Base-by-base conservation (phyloP, 2,113 vertebrate genomes). In the Equus quagga region DNA sequence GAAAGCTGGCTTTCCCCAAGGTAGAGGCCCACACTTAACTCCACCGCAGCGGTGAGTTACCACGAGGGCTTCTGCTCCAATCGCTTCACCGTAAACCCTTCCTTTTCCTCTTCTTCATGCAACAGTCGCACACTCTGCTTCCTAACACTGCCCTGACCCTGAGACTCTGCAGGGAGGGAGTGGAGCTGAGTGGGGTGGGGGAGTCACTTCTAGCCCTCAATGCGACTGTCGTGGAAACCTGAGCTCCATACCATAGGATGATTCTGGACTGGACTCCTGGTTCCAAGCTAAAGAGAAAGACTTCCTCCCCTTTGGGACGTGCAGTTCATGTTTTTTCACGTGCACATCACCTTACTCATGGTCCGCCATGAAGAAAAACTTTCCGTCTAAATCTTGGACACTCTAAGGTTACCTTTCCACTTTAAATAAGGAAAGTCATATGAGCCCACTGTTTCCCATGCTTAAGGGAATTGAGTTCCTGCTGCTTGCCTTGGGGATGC, bases 381-480 rank as follows among this genome's bases (percentile, higher is more conserved):
- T 56, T 21, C 60, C 4, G 3, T 73, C 54, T 83, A 56, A 88
- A 60, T 85, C 60, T 46, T 81, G 33, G 23, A 44, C 4, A 15
- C 46, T 51, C 19, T 24, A 36, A 13, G 12, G 13, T 87, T 58
- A 72, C 26, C 21, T 60, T 87, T 83, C 26, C 11, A 44, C 18
- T 82, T 96, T 82, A 62, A 97, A 54, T 79, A 49, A 89, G 10
- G 5, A 14, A 24, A 75, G 26, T 49, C 26, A 31, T 51, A 86
- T 18, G 10, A 82, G 19, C 6, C 28, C 4, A 26, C 12, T 49
- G 3, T 69, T 56, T 67, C 31, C 19, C 6, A 4, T 6, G 14
- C 51, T 7, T 64, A 33, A 49, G 60, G 33, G 13, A 81, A 85
- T 44, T 69, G 51, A 64, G 23, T 83, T 62, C 78, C 46, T 13